Percentiles rank a stretch among this genome's conserved stretches.
phyloP scores from a whole-genome alignment of 30 jellyfish, hydroid and myxozoan species.

The Nemopilema nomurai region DNA sequence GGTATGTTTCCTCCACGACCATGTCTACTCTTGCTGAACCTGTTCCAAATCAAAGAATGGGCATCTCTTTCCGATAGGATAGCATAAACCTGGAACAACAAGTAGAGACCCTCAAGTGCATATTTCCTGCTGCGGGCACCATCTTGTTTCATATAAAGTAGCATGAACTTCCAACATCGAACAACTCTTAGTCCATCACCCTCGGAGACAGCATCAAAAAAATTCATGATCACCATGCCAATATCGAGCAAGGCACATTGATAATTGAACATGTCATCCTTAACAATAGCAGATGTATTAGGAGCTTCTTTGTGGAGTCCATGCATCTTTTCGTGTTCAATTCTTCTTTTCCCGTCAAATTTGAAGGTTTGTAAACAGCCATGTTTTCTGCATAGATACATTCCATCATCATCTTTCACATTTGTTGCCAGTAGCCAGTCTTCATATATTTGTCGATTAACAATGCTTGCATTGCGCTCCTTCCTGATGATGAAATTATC shows the following conservation, averaged over 20 bases:
- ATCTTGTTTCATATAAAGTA: constrained; percentile 29
- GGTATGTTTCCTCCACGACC: constrained; percentile 69
- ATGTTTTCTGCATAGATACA: constrained; percentile 22
- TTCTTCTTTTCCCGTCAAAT: constrained; percentile 17
- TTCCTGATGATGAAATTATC: constrained; percentile 28
- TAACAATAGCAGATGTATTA: not conserved
- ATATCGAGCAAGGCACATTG: constrained; percentile 43
- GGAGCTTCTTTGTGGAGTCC: constrained; percentile 37
- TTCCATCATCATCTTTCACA: constrained; percentile 16
- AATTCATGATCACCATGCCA: constrained; percentile 49
- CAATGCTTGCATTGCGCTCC: constrained; percentile 1
- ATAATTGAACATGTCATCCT: constrained; percentile 44
- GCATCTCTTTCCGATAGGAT: constrained; percentile 35
- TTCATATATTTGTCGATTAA: constrained; percentile 14
- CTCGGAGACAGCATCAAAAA: constrained; percentile 50
- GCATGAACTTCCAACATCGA: constrained; percentile 52
- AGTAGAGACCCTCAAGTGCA: constrained; percentile 49
- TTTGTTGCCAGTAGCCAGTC: constrained; percentile 40
- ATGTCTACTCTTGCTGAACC: constrained; percentile 25
- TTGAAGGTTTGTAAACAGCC: constrained; percentile 38
- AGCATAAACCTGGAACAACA: constrained; percentile 32
- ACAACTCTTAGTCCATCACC: constrained; percentile 56
- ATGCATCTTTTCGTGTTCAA: constrained; percentile 31
- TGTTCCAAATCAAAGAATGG: constrained; percentile 45
- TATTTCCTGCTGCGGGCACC: constrained; percentile 48